Base-by-base conservation (phyloP, 2,888 invertebrate genomes). In the Scaptomyza caliginosa region DNA sequence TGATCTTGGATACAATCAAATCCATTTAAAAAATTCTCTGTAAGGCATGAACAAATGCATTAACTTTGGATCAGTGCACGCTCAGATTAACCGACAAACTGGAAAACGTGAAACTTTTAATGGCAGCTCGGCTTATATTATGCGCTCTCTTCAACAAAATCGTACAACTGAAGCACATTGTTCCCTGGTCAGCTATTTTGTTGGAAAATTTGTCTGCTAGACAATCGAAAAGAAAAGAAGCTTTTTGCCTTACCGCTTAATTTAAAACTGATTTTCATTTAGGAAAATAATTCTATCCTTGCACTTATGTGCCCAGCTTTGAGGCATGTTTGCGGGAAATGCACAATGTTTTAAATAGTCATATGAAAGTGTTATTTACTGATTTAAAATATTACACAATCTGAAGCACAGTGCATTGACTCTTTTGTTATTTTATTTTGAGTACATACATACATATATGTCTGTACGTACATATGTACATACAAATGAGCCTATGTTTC, bases 51-150 rank as follows among this genome's bases (percentile, higher is more conserved):
- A 52, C 42, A 40, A 46, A 79, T 72, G 68, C 62, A 75, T 62
- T 74, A 57, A 50, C 49, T 51, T 49, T 17, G 13, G 45, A 17
- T n/a, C 28, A 49, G 13, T 50, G 54, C 67, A 65, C 52, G 36
- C 48, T 67, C 67, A n/a, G 69, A 73, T 79, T 80, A 77, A 51
- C 57, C 63, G 46, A 39, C 52, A 46, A 65, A 59, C 48, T 64
- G 52, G 40, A 51, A 69, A 54, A 63, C 55, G 57, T 74, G 51
- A 55, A 73, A 49, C 66, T 75, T 63, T 49, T 40, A 17, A 46
- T 69, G 68, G 46, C 74, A 68, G 30, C 65, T 64, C 64, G 75
- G 73, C 67, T 82, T 85, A 69, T 78, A 78, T 82, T 73, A 85
- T 80, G 67, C 52, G 60, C 26, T 39, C n/a, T 6, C 36, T 36